Evolutionary conservation across 2,888 invertebrate species (phyloP).

Genomic region (Temnothorax ravouxi): DNA sequence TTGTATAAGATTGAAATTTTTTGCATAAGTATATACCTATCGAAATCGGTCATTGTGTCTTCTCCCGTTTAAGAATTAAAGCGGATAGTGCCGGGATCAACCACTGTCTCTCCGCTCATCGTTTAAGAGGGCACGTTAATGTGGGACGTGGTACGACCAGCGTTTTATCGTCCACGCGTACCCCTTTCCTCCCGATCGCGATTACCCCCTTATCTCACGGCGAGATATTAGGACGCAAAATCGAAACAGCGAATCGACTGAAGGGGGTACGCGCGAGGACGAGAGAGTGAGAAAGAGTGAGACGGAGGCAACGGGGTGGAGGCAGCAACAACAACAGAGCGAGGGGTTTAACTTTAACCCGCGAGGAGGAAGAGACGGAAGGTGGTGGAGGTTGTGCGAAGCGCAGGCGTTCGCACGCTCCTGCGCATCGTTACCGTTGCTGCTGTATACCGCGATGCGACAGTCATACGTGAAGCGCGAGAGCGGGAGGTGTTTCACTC

Average conservation of each 20-base stretch:
- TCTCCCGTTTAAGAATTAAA: conserved; percentile 1
- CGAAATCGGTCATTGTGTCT: not conserved
- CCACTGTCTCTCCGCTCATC: not conserved
- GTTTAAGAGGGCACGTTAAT: not conserved
- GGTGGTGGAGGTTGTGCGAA: conserved; percentile 44
- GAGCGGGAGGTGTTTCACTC: conserved; percentile 77
- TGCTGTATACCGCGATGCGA: conserved; percentile 77
- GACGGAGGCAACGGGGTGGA: not conserved
- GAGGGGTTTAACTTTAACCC: conserved; percentile 48
- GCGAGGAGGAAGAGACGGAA: conserved; percentile 12
- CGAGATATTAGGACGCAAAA: conserved; percentile 45
- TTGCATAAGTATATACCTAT: too few relatives aligned
- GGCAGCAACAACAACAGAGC: conserved; percentile 43
- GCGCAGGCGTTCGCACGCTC: conserved; percentile 76
- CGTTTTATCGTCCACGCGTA: not conserved
- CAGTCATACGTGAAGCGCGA: conserved; percentile 84
- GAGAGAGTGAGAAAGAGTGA: conserved; percentile 5
- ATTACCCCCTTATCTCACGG: conserved; percentile 12
- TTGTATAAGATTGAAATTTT: not conserved
- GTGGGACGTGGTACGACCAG: not conserved
- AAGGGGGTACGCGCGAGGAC: not conserved
- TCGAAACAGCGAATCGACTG: conserved; percentile 47
- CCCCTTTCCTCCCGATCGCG: not conserved
- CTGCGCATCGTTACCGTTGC: conserved; percentile 55
- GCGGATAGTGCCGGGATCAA: not conserved